phyloP scores from a whole-genome alignment of 2,888 invertebrate genomes.

The Limenitis camilla region DNA sequence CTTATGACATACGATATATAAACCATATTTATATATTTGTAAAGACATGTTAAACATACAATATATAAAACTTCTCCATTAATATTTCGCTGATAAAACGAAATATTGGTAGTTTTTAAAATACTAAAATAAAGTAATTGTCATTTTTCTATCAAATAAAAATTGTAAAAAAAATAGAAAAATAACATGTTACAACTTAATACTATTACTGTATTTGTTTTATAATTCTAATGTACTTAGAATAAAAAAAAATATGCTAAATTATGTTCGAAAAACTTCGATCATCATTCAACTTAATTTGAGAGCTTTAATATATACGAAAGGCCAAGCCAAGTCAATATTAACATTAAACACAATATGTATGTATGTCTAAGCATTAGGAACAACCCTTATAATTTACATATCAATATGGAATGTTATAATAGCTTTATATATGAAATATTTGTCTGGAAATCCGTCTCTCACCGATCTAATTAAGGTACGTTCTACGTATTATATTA shows the following conservation, averaged over 20 bases:
- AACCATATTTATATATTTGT: slow-evolving; percentile 62
- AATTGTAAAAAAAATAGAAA: neutral
- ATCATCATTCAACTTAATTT: slow-evolving; percentile 1
- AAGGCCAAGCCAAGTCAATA: slow-evolving; percentile 19
- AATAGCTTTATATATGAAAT: slow-evolving; percentile 39
- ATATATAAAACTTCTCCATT: slow-evolving; percentile 38
- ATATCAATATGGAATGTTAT: slow-evolving; percentile 49
- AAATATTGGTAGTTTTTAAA: slow-evolving; percentile 51
- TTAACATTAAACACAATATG: slow-evolving; percentile 26
- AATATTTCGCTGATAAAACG: slow-evolving; percentile 54
- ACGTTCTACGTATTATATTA: slow-evolving; percentile 33
- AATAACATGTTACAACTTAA: slow-evolving; percentile 14
- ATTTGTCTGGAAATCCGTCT: slow-evolving; percentile 1
- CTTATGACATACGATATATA: slow-evolving; percentile 67
- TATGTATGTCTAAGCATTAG: slow-evolving; percentile 50
- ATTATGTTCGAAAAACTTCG: slow-evolving; percentile 1
- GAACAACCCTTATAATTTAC: slow-evolving; percentile 59
- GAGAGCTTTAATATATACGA: slow-evolving; percentile 7
- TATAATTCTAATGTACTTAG: slow-evolving; percentile 4
- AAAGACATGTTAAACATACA: slow-evolving; percentile 40
- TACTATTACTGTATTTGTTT: slow-evolving; percentile 16
- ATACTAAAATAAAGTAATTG: neutral
- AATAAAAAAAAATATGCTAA: slow-evolving; percentile 2
- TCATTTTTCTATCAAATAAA: neutral
- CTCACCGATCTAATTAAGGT: slow-evolving; percentile 9